These are phyloP conservation scores for Pyrocoelia pectoralis DNA, from an alignment of 2,888 invertebrate species.

Conservation along the genomic window DNA sequence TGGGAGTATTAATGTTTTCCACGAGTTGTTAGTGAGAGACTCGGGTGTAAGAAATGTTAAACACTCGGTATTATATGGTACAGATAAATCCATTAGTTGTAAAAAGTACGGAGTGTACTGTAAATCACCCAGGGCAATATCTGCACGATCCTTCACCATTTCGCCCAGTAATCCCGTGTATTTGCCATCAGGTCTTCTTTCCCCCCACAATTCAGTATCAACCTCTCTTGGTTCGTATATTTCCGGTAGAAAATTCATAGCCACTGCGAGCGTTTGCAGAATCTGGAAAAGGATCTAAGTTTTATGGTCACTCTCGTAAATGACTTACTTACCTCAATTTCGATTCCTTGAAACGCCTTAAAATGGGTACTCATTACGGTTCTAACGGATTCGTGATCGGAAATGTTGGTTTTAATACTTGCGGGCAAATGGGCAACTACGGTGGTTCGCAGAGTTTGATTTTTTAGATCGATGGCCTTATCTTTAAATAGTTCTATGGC, in stretches of 20 bases:
- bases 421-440: slow-evolving; percentile 76
- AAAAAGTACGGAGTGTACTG: slow-evolving; percentile 76
- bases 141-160: slow-evolving; percentile 72
- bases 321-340: slow-evolving; percentile 67
- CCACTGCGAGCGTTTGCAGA: slow-evolving; percentile 69
- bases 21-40: slow-evolving; percentile 80
- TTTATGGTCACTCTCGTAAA: slow-evolving; percentile 14
- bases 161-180: slow-evolving; percentile 79
- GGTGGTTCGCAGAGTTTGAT: slow-evolving; percentile 68
- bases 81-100: slow-evolving; percentile 75
- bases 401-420: slow-evolving; percentile 56
- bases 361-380: slow-evolving; percentile 33
- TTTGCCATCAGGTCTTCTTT: slow-evolving; percentile 68
- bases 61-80: slow-evolving; percentile 83
- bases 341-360: slow-evolving; percentile 66
- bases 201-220: slow-evolving; percentile 74
- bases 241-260: slow-evolving; percentile 75
- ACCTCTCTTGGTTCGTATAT: slow-evolving; percentile 72
- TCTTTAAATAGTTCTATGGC: slow-evolving; percentile 63
- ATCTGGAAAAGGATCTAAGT: slow-evolving; percentile 63
- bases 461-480: slow-evolving; percentile 68
- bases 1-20: slow-evolving; percentile 83
- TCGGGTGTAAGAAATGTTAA: slow-evolving; percentile 86
- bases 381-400: slow-evolving; percentile 39
- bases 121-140: slow-evolving; percentile 79